A percentile compares a stretch with the other conserved stretches of the same genome.
Evolutionary conservation across 2,113 vertebrate genomes (phyloP).

Genomic region (Oceanites oceanicus): DNA sequence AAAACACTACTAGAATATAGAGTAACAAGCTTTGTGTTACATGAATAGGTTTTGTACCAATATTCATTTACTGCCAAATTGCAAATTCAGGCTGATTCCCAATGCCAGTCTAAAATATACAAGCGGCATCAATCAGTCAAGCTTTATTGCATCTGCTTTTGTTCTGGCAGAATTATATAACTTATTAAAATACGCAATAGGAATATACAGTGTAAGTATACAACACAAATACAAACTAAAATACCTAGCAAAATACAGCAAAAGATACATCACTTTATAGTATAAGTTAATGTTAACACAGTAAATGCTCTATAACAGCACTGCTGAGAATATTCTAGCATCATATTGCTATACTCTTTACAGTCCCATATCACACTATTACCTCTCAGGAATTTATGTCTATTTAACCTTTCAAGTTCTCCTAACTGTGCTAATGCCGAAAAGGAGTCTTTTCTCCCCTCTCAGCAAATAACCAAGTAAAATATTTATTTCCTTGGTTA

Average conservation of each 20-base stretch:
- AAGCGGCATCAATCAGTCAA: constrained; percentile 1
- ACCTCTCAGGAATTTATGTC: not conserved
- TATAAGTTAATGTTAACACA: not conserved
- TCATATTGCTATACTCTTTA: not conserved
- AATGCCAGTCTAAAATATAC: not conserved
- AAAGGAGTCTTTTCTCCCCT: not conserved
- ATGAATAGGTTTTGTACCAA: not conserved
- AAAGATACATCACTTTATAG: not conserved
- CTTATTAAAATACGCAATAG: constrained; percentile 12
- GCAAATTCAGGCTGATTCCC: constrained; percentile 7
- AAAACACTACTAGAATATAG: not conserved
- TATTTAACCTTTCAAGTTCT: constrained; percentile 15
- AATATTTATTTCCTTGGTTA: not conserved
- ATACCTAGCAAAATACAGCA: not conserved
- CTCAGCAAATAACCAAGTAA: not conserved
- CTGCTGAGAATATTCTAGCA: constrained; percentile 7
- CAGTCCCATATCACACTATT: not conserved
- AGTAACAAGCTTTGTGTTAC: not conserved
- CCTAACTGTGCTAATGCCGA: not conserved
- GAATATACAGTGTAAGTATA: not conserved
- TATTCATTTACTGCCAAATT: constrained; percentile 12
- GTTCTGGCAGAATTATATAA: not conserved
- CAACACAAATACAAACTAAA: not conserved
- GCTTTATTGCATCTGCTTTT: constrained; percentile 6
- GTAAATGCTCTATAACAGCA: not conserved